A percentile compares a stretch with the other conserved stretches of the same genome.
phyloP scores from a whole-genome alignment of 35 echinoderm and acorn worm genomes.

The Eucidaris tribuloides region DNA sequence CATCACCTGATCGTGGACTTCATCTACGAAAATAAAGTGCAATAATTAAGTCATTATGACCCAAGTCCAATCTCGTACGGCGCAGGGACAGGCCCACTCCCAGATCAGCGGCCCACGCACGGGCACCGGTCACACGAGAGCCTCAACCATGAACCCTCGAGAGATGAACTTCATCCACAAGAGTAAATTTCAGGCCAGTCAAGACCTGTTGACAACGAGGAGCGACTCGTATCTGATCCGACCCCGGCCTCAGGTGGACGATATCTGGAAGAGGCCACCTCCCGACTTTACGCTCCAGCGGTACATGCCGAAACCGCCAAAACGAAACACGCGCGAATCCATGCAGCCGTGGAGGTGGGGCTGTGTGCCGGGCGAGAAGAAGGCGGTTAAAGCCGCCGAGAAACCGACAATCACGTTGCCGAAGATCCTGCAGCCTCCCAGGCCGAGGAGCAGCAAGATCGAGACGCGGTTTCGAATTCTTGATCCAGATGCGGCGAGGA shows the following conservation, averaged over 20 bases:
- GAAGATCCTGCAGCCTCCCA: conserved; percentile 52
- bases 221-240: conserved; percentile 57
- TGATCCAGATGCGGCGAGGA: conserved; percentile 47
- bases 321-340: conserved; percentile 75
- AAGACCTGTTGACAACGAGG: conserved; percentile 48
- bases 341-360: conserved; percentile 91
- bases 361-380: conserved; percentile 28
- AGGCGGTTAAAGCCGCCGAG: background rate
- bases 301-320: conserved; percentile 80
- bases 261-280: conserved; percentile 80
- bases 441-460: conserved; percentile 64
- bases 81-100: background rate
- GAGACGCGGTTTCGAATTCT: conserved; percentile 51
- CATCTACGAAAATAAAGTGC: no score
- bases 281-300: conserved; percentile 85
- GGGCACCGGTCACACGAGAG: background rate
- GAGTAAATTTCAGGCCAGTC: conserved; percentile 45
- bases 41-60: background rate
- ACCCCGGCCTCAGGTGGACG: background rate
- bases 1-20: no score
- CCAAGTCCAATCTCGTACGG: background rate
- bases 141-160: conserved; percentile 5
- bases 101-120: background rate
- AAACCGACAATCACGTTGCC: conserved; percentile 39
- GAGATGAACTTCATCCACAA: conserved; percentile 45